A percentile compares a stretch with the other conserved stretches of the same genome.
Conservation (phyloP, 2,888 invertebrate species). For the Hoplodrina ambigua region DNA sequence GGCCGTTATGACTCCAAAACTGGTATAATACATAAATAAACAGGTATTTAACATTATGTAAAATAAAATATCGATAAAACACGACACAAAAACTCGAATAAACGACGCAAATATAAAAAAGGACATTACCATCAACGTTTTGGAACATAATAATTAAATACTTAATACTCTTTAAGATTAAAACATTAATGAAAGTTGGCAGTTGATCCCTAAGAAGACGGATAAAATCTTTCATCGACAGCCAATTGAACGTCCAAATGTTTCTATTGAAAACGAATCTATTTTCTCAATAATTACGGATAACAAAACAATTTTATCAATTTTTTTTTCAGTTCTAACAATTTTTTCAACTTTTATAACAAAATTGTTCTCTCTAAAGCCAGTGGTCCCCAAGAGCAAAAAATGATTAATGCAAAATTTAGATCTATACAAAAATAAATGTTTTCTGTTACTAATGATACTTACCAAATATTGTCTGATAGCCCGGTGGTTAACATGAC, state of each 20-base stretch:
- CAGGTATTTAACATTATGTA: constrained; percentile 44
- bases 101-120: constrained; percentile 48
- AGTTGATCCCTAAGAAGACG: constrained; percentile 19
- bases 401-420: too few species aligned
- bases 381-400: too few species aligned
- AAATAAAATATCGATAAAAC: constrained; percentile 43
- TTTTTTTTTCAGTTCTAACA: background rate
- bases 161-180: constrained; percentile 30
- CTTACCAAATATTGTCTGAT: too few species aligned
- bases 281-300: constrained; percentile 1
- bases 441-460: too few species aligned
- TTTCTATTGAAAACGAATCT: constrained; percentile 14
- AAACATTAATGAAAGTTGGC: constrained; percentile 43
- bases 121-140: constrained; percentile 41
- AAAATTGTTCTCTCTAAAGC: too few species aligned
- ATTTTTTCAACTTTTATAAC: constrained; percentile 1
- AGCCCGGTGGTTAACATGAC: too few species aligned
- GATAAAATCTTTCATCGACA: constrained; percentile 6
- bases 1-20: constrained; percentile 56
- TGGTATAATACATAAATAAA: constrained; percentile 49
- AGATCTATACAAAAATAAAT: too few species aligned
- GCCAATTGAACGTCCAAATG: background rate
- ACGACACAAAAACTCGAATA: constrained; percentile 46
- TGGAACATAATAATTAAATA: constrained; percentile 35
- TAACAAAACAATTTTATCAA: background rate